These are phyloP conservation scores for Rhegmatorhina hoffmannsi DNA, from an alignment of 2,113 vertebrate species.

Conservation along the genomic window DNA sequence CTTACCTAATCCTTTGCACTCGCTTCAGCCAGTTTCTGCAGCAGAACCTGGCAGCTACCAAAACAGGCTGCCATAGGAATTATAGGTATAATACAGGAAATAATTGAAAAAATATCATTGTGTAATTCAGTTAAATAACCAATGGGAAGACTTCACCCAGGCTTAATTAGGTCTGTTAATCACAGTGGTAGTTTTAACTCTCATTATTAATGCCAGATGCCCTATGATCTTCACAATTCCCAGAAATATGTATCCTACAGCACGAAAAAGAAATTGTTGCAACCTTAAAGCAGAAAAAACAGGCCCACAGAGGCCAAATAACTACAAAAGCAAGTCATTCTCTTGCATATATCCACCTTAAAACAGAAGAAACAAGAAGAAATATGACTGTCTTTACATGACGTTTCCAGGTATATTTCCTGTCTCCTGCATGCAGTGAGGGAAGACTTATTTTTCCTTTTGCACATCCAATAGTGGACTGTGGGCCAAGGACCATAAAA, in stretches of 20 bases:
- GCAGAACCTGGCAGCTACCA: background rate
- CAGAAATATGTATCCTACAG: background rate
- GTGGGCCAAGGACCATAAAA: background rate
- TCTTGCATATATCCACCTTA: background rate
- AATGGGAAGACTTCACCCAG: background rate
- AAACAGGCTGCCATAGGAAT: background rate
- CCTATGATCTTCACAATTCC: background rate
- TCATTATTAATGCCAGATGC: slow-evolving; percentile 26
- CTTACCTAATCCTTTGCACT: background rate
- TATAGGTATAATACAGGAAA: slow-evolving; percentile 20
- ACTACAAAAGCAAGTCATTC: background rate
- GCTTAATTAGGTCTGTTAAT: slow-evolving; percentile 29
- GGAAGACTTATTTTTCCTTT: background rate
- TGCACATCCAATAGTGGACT: background rate
- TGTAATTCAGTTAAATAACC: slow-evolving; percentile 30
- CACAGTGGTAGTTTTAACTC: background rate
- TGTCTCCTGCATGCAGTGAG: background rate
- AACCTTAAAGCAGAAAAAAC: background rate
- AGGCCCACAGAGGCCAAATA: background rate
- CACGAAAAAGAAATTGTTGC: background rate
- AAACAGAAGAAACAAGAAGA: background rate
- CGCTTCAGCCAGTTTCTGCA: background rate
- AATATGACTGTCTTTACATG: background rate
- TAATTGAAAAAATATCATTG: background rate
- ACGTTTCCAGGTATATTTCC: background rate